Conservation (phyloP, 2,888 invertebrate species). For the Osmoderma eremita region DNA sequence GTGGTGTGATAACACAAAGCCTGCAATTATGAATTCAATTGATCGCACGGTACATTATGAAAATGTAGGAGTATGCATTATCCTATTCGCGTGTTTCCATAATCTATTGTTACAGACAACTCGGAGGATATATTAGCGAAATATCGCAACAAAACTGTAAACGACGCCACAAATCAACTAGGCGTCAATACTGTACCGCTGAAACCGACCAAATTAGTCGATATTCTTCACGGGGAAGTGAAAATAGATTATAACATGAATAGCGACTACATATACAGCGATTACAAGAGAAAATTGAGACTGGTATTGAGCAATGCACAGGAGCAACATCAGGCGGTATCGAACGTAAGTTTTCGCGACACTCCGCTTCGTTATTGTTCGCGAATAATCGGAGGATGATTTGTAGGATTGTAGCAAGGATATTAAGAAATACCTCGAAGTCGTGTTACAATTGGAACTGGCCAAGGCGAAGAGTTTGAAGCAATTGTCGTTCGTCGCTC, state of each 20-base stretch:
- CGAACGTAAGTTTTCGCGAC: constrained; percentile 53
- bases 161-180: constrained; percentile 42
- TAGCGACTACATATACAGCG: constrained; percentile 70
- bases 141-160: constrained; percentile 70
- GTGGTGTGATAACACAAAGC: no score
- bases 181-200: constrained; percentile 44
- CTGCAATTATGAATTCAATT: no score
- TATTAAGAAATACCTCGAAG: constrained; percentile 66
- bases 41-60: no score
- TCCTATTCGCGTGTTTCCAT: constrained; percentile 40
- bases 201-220: constrained; percentile 38
- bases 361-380: background rate
- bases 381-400: background rate
- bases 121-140: constrained; percentile 95
- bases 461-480: constrained; percentile 86
- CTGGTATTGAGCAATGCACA: constrained; percentile 91
- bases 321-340: constrained; percentile 70
- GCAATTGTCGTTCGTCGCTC: constrained; percentile 79
- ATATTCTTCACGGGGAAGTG: constrained; percentile 62
- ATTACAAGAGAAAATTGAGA: constrained; percentile 88
- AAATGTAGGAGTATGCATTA: background rate
- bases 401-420: constrained; percentile 47
- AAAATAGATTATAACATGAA: constrained; percentile 67
- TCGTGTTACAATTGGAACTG: constrained; percentile 77
- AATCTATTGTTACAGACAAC: constrained; percentile 68